Evolutionary conservation across 2,113 vertebrate genomes (phyloP).

Genomic region (Oceanites oceanicus): DNA sequence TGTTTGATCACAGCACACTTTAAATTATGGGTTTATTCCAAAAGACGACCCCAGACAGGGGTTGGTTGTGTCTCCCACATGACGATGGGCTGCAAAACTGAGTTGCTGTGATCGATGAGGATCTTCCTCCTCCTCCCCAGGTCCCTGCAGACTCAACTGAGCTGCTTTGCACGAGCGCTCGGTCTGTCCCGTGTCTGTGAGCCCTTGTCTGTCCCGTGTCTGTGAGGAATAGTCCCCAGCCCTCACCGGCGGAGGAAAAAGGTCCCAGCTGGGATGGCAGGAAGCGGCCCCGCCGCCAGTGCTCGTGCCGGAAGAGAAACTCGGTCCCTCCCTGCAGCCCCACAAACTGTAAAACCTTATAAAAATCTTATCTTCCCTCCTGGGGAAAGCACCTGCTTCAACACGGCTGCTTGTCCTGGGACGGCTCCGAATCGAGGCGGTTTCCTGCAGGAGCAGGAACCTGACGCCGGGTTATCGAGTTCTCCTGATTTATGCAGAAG

Average conservation of each 20-base stretch:
- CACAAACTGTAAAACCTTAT: background rate
- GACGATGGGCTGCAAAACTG: background rate
- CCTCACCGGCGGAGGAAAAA: background rate
- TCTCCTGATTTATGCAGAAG: background rate
- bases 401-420: background rate
- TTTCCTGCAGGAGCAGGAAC: background rate
- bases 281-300: background rate
- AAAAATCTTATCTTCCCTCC: background rate
- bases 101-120: background rate
- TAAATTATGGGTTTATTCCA: background rate
- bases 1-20: background rate
- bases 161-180: rapidly evolving
- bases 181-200: background rate
- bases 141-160: background rate
- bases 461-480: rapidly evolving
- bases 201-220: background rate
- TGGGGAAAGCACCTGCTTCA: background rate
- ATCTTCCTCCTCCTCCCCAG: background rate
- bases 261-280: constrained; percentile 23
- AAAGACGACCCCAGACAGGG: background rate
- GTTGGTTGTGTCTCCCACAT: rapidly evolving
- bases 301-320: background rate
- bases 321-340: background rate
- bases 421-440: rapidly evolving
- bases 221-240: too few species aligned